Base-by-base conservation (phyloP, 2,888 invertebrate genomes). In the Danaus chrysippus region DNA sequence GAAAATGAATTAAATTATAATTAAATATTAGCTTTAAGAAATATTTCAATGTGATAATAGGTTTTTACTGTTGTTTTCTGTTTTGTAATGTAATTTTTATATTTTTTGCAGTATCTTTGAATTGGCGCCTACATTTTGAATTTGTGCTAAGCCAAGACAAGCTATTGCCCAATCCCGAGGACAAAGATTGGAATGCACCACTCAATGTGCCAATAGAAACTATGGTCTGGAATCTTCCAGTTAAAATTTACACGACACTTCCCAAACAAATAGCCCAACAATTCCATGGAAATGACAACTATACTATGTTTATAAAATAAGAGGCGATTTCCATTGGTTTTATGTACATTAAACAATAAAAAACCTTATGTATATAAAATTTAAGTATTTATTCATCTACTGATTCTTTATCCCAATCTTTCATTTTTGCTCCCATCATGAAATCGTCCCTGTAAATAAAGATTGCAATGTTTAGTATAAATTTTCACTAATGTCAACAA, bases 161-260 rank as follows among this genome's bases (percentile, higher is more conserved):
- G 60, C 88, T 94, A 58, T 88, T 93, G 65, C 92, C 93, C 34
- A 92, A 93, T 6, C 76, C 81, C 55, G 92, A 92, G 63, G 91
- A 92, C 34, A 89, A 92, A 34, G 93, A 92, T 44, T 97, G 98
- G 95, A 95, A 94, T 74, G 98, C 97, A 0, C 98, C 98, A 0
- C 89, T 94, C 1, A 94, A 94, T 69, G 92, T 98, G 42, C 94
- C 97, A 11, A 98, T 99, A 63, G 99, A 99, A 87, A 99, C 99
- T 0, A 98, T 99, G 98, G 95, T 98, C 12, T 99, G 99, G 99
- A 98, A 99, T 87, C 92, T 99, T 60, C 98, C 99, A 0, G 95
- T 99, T 59, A 96, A 96, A 77, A 94, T 99, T 64, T 97, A 97
- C 85, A 97, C 99, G 0, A 97, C 98, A 8, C 94, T 96, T 68